phyloP scores from a whole-genome alignment of 2,888 invertebrate species.

The Microctonus brassicae region DNA sequence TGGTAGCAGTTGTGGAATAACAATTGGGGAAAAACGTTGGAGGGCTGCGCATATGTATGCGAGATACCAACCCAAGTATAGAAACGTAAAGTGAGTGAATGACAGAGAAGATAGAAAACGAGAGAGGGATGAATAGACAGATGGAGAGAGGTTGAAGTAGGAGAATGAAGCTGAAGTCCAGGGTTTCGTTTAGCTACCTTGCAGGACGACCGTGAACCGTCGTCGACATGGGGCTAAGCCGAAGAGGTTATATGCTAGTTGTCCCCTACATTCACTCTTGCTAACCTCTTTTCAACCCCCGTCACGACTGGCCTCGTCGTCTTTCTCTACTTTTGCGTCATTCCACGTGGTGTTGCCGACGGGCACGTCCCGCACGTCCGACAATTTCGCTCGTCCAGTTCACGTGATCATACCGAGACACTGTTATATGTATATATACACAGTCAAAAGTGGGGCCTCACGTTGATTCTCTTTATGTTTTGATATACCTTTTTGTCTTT shows the following conservation, averaged over 20 bases:
- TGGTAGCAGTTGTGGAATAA: conserved; percentile 59
- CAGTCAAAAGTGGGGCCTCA: background rate
- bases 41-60: conserved; percentile 53
- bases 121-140: background rate
- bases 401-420: conserved; percentile 34
- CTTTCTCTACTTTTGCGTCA: conserved; percentile 41
- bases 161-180: conserved; percentile 28
- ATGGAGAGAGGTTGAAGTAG: conserved; percentile 20
- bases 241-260: conserved; percentile 40
- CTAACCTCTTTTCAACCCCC: conserved; percentile 58
- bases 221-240: conserved; percentile 40
- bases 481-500: background rate
- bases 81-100: conserved; percentile 33
- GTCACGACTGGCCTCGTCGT: conserved; percentile 50
- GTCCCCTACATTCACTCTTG: conserved; percentile 34
- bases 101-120: conserved; percentile 12
- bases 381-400: conserved; percentile 26
- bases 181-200: conserved; percentile 21
- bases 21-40: conserved; percentile 60
- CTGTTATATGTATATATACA: background rate
- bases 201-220: conserved; percentile 43
- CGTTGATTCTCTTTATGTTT: conserved; percentile 11
- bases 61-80: conserved; percentile 24
- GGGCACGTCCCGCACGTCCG: conserved; percentile 53
- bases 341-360: conserved; percentile 51